Percentiles rank a stretch among this genome's conserved stretches.
These are phyloP conservation scores for Asarcornis scutulata DNA, from an alignment of 2,113 vertebrate genomes.

Conservation along the genomic window DNA sequence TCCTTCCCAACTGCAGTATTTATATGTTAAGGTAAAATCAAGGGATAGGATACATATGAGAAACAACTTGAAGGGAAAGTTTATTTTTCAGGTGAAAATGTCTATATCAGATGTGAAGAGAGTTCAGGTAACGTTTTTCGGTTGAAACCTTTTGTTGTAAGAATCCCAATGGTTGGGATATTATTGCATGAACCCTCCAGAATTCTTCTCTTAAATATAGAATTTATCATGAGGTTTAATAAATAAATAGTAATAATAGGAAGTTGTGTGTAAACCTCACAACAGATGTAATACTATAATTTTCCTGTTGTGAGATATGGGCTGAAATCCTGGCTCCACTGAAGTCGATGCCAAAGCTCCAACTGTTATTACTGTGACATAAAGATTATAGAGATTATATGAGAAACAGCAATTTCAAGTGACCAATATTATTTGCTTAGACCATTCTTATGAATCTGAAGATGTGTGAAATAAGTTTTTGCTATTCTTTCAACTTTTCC, in stretches of 20 bases:
- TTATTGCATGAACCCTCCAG: background rate
- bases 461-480: background rate
- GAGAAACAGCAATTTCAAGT: background rate
- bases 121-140: background rate
- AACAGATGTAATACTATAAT: background rate
- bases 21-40: background rate
- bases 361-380: background rate
- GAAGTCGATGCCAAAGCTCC: background rate
- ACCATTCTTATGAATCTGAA: background rate
- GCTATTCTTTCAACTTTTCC: background rate
- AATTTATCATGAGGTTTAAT: background rate
- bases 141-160: background rate
- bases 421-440: background rate
- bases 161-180: background rate
- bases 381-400: background rate
- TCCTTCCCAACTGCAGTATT: background rate
- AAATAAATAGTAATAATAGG: background rate
- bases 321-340: background rate
- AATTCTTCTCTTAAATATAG: background rate
- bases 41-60: background rate
- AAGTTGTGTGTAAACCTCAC: background rate
- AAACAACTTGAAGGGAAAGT: background rate
- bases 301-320: background rate
- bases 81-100: background rate
- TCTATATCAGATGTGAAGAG: background rate